These are phyloP conservation scores for Rhizomys pruinosus DNA, from an alignment of 2,113 vertebrate species.

Conservation along the genomic window DNA sequence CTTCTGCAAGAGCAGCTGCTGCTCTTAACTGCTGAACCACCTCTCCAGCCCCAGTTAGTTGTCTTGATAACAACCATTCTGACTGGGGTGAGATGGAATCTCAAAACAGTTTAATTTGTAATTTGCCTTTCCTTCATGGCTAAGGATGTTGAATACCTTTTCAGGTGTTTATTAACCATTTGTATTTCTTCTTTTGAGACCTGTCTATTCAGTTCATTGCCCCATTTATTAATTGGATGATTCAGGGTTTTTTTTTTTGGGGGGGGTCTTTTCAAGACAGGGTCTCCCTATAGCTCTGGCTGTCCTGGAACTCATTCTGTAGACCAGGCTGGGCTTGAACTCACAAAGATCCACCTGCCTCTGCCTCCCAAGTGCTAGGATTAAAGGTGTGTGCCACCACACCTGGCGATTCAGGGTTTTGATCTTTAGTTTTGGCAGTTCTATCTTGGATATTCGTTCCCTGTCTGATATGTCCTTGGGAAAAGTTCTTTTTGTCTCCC, in stretches of 20 bases:
- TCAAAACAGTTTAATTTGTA: no score
- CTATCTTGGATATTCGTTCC: neutral
- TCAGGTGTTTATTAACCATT: neutral
- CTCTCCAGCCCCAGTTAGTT: no score
- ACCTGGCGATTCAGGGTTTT: neutral
- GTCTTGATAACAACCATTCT: neutral
- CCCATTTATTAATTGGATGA: neutral
- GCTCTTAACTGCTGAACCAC: no score
- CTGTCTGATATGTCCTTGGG: neutral
- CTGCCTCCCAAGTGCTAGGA: no score
- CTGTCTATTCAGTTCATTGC: neutral
- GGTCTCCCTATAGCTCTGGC: no score
- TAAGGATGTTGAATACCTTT: neutral
- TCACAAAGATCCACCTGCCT: no score
- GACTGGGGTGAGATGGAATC: neutral
- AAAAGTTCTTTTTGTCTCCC: neutral
- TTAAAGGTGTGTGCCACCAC: no score
- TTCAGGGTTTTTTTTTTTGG: neutral
- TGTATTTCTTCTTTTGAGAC: neutral
- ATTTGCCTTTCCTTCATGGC: neutral
- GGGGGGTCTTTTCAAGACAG: no score
- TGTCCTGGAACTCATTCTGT: no score
- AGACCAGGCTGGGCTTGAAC: no score
- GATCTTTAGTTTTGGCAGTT: neutral
- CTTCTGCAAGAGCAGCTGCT: no score